phyloP scores from a whole-genome alignment of 2,888 invertebrate species.

The Cantharis rufa region DNA sequence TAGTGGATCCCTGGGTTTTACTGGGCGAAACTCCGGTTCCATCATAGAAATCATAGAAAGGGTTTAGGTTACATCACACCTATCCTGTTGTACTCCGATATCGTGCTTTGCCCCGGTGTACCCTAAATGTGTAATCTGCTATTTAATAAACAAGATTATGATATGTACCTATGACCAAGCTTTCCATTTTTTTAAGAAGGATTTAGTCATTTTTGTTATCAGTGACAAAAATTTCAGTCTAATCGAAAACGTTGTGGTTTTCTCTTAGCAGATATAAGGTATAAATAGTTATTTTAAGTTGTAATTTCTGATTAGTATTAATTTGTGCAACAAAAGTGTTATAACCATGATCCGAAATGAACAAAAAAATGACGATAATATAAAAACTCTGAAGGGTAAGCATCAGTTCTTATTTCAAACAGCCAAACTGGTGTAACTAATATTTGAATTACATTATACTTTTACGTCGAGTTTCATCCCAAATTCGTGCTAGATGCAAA shows the following conservation, averaged over 20 bases:
- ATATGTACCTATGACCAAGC: neutral
- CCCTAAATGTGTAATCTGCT: no score
- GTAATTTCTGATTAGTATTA: neutral
- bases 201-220: neutral
- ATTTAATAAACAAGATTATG: neutral
- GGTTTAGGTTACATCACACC: no score
- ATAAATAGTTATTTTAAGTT: neutral
- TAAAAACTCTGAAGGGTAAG: neutral
- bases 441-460: no score
- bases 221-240: neutral
- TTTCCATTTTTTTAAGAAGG: neutral
- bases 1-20: no score
- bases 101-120: no score
- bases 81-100: no score
- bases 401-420: neutral
- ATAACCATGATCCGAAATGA: neutral
- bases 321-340: neutral
- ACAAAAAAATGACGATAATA: neutral
- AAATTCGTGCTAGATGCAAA: no score
- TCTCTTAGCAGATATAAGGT: neutral
- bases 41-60: no score
- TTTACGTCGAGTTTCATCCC: no score
- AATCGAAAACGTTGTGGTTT: neutral
- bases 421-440: no score
- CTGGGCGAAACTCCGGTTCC: no score